Conservation (phyloP, 2,113 vertebrate genomes). For the Myxocyprinus asiaticus region DNA sequence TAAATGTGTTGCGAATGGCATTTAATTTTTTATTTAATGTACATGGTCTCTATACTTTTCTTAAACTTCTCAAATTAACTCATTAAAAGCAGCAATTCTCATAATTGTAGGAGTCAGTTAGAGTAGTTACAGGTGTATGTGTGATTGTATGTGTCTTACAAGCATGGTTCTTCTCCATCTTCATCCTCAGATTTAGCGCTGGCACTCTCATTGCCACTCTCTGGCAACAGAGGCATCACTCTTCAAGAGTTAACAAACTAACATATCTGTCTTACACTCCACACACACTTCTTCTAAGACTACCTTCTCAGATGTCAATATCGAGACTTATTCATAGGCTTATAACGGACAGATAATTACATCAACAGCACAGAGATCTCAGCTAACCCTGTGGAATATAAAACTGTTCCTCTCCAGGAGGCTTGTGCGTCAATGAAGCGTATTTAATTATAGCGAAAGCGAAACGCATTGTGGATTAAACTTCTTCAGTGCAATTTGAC, state of each 20-base stretch:
- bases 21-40: no score
- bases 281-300: neutral
- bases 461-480: neutral
- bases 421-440: slow-evolving; percentile 1
- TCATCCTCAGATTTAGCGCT: slow-evolving; percentile 81
- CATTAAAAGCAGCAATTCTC: no score
- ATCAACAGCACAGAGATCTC: neutral
- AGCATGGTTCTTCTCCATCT: slow-evolving; percentile 85
- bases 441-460: slow-evolving; percentile 32
- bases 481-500: slow-evolving; percentile 20
- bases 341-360: neutral
- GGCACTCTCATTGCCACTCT: slow-evolving; percentile 87
- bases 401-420: neutral
- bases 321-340: neutral
- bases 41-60: no score
- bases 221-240: slow-evolving; percentile 90
- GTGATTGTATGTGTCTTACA: slow-evolving; percentile 75
- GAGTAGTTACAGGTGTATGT: no score
- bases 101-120: no score
- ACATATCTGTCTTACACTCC: neutral
- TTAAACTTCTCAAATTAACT: no score
- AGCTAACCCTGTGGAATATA: neutral
- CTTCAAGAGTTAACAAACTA: slow-evolving; percentile 63
- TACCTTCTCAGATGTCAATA: no score
- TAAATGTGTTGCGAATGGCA: no score